Evolutionary conservation across 2,888 invertebrate species (phyloP).

Genomic region (Heteromurus nitidus): DNA sequence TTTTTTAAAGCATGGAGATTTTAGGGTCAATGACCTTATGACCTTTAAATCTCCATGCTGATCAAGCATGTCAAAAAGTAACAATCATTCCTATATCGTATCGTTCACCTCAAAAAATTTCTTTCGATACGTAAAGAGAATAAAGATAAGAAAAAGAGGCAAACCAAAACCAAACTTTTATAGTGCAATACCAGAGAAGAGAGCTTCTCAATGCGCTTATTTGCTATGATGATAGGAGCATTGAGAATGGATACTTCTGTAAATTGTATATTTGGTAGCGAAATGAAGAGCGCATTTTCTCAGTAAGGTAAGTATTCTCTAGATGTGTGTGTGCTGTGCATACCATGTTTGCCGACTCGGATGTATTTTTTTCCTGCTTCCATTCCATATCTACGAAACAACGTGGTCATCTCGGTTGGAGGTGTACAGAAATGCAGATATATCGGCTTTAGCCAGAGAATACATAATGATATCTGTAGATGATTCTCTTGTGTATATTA

Average conservation of each 20-base stretch:
- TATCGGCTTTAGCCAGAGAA: background rate
- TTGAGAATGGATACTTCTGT: background rate
- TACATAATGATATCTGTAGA: background rate
- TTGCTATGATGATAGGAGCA: background rate
- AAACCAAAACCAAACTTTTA: background rate
- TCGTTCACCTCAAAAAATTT: constrained; percentile 14
- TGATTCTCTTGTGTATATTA: no score
- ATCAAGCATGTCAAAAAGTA: no score
- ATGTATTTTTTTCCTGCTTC: background rate
- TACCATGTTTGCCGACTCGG: background rate
- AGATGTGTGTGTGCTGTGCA: background rate
- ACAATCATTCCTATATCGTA: background rate
- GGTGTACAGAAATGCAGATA: background rate
- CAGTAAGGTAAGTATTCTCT: background rate
- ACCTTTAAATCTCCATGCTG: no score
- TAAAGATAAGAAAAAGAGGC: constrained; percentile 7
- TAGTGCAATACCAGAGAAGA: constrained; percentile 15
- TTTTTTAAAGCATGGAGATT: background rate
- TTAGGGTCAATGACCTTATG: no score
- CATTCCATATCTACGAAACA: background rate
- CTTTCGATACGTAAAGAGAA: background rate
- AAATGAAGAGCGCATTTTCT: no score
- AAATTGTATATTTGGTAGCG: no score
- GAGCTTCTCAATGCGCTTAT: no score
- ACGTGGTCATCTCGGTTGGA: background rate